Conservation (phyloP, 2,888 invertebrate genomes). For the Nebria brevicollis region DNA sequence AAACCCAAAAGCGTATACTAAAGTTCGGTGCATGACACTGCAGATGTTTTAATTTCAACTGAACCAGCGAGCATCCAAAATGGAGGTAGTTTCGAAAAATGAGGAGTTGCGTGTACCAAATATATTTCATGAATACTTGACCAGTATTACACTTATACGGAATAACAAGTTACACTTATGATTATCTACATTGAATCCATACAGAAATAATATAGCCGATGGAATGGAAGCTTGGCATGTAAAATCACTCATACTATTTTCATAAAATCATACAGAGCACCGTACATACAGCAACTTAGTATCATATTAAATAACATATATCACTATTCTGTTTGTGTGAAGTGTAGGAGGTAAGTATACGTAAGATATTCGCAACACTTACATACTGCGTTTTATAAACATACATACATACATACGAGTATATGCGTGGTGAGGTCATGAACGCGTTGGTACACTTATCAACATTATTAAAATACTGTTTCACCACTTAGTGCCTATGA, state of each 20-base stretch:
- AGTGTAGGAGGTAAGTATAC: slow-evolving; percentile 25
- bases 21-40: no score
- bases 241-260: background rate
- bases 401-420: slow-evolving; percentile 10
- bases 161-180: background rate
- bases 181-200: background rate
- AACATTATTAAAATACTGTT: background rate
- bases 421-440: slow-evolving; percentile 31
- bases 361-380: background rate
- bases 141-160: no score
- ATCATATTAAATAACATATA: slow-evolving; percentile 23
- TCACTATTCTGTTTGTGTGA: slow-evolving; percentile 14
- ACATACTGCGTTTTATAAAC: background rate
- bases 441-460: background rate
- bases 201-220: background rate
- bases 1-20: no score
- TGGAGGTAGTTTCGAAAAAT: no score
- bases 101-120: no score
- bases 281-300: background rate
- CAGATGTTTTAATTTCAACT: no score
- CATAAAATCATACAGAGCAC: background rate
- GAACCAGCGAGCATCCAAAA: no score
- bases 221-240: background rate
- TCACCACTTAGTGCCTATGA: background rate
- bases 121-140: no score